Conservation (phyloP, 2,113 vertebrate genomes). For the Donacobius atricapilla region DNA sequence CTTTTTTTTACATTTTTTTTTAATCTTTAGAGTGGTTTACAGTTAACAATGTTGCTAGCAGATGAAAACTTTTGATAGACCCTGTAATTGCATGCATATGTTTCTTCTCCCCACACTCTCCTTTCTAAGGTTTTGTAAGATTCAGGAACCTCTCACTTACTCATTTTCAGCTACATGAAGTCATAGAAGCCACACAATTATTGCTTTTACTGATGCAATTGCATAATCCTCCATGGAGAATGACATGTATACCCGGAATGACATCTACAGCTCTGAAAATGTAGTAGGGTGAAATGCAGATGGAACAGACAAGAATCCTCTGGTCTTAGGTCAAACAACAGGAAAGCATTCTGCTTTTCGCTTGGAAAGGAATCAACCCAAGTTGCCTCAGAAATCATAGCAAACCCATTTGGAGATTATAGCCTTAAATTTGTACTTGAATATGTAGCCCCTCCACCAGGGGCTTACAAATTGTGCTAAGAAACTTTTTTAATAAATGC, state of each 20-base stretch:
- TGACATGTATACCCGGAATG: not conserved
- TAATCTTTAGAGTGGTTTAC: not conserved
- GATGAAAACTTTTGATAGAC: not conserved
- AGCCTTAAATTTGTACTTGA: not conserved
- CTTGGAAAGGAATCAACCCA: not conserved
- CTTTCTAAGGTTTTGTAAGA: not conserved
- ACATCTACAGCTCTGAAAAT: not conserved
- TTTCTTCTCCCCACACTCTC: not conserved
- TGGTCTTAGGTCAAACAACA: not conserved
- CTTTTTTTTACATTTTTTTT: not conserved
- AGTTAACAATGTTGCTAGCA: not conserved
- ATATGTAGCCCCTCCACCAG: not conserved
- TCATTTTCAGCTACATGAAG: not conserved
- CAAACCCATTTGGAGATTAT: not conserved
- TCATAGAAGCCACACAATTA: not conserved
- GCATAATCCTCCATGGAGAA: not conserved
- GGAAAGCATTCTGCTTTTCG: not conserved
- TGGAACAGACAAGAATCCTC: not conserved
- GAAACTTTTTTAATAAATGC: not conserved
- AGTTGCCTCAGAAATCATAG: not conserved
- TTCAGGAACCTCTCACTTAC: not conserved
- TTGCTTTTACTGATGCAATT: not conserved
- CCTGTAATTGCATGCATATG: not conserved
- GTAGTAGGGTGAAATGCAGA: not conserved
- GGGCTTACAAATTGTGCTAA: not conserved